These are phyloP conservation scores for Pygoscelis antarcticus DNA, from an alignment of 2,113 vertebrate genomes.

Conservation along the genomic window DNA sequence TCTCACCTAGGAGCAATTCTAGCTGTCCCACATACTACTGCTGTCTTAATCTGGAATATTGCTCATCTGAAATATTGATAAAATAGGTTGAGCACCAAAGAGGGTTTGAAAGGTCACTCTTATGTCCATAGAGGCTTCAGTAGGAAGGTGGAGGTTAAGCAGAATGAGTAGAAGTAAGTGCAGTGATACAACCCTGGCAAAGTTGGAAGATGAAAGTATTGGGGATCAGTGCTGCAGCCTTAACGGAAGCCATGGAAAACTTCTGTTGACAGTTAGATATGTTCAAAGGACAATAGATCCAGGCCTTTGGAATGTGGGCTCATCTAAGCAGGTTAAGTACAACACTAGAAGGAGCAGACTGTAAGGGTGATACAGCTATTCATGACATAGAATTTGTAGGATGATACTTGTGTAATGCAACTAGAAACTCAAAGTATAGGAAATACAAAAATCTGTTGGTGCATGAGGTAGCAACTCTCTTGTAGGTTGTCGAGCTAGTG, in stretches of 20 bases:
- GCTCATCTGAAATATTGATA: background rate
- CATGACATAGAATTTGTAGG: background rate
- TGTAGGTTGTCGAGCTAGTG: background rate
- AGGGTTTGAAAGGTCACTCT: background rate
- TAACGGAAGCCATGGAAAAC: background rate
- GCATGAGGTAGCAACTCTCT: background rate
- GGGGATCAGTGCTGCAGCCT: background rate
- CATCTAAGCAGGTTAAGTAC: background rate
- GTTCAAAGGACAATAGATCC: background rate
- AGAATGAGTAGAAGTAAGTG: background rate
- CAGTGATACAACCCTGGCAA: background rate
- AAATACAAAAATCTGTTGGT: background rate
- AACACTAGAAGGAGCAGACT: background rate
- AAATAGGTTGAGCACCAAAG: background rate
- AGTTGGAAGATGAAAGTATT: background rate
- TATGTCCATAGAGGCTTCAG: background rate
- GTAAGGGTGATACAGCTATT: background rate
- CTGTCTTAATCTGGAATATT: background rate
- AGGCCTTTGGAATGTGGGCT: background rate
- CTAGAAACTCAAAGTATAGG: background rate
- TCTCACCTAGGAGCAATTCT: background rate
- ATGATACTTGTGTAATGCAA: accelerated
- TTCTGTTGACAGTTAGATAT: background rate
- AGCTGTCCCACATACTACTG: background rate
- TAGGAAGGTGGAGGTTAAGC: background rate